These are phyloP conservation scores for Drosophila watanabei DNA, from an alignment of 1,140 invertebrate genomes.

Conservation along the genomic window DNA sequence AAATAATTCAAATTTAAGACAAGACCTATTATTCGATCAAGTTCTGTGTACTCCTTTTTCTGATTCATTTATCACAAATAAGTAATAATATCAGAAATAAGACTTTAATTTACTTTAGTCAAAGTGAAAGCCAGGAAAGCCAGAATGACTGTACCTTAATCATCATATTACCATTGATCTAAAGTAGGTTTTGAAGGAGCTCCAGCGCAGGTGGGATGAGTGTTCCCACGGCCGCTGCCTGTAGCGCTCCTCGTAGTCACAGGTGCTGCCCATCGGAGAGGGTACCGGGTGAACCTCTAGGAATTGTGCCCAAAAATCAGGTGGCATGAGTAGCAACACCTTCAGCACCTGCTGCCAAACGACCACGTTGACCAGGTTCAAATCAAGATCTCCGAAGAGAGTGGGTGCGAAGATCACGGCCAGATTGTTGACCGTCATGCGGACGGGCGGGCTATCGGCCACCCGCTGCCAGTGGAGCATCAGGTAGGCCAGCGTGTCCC, in stretches of 20 bases:
- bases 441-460: constrained; percentile 89
- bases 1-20: neutral
- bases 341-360: constrained; percentile 63
- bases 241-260: constrained; percentile 39
- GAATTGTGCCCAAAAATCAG: constrained; percentile 66
- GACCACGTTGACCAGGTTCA: constrained; percentile 84
- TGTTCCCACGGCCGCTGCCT: constrained; percentile 42
- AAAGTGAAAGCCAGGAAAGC: neutral
- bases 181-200: constrained; percentile 65
- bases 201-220: constrained; percentile 53
- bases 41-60: too few species aligned
- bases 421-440: constrained; percentile 92
- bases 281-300: constrained; percentile 60
- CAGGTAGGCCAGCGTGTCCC: constrained; percentile 94
- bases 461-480: constrained; percentile 92
- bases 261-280: constrained; percentile 17
- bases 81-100: too few species aligned
- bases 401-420: constrained; percentile 94
- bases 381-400: constrained; percentile 86
- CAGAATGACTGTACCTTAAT: neutral
- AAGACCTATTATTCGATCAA: neutral
- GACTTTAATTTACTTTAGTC: neutral
- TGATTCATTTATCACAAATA: neutral
- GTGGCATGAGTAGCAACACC: constrained; percentile 42
- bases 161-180: constrained; percentile 64